Percentiles rank a stretch among this genome's conserved stretches.
Evolutionary conservation across 2,888 invertebrate species (phyloP).

Genomic region (Drosophila leonis): DNA sequence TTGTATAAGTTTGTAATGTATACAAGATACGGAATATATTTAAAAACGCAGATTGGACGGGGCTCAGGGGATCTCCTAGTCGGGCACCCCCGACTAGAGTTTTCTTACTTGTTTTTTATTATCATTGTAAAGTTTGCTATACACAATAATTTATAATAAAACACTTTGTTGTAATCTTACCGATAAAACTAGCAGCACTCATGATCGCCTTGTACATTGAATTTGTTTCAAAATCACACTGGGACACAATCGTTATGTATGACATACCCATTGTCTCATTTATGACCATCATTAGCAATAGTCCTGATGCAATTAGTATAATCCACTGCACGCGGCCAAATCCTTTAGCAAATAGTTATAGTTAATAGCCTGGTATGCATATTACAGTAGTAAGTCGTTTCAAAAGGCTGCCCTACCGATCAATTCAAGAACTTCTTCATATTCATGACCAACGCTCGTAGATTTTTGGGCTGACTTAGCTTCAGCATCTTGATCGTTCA

Average conservation of each 20-base stretch:
- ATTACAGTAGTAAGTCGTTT: neutral
- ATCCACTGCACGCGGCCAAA: slow-evolving; percentile 89
- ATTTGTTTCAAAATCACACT: slow-evolving; percentile 88
- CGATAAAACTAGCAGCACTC: slow-evolving; percentile 89
- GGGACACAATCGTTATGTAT: slow-evolving; percentile 89
- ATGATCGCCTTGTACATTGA: slow-evolving; percentile 88
- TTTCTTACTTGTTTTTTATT: too few relatives aligned
- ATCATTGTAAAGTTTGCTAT: too few relatives aligned
- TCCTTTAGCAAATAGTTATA: slow-evolving; percentile 84
- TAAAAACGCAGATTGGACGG: too few relatives aligned
- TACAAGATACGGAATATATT: too few relatives aligned
- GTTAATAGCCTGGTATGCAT: neutral
- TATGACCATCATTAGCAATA: slow-evolving; percentile 89
- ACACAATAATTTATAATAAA: neutral
- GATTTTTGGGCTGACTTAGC: slow-evolving; percentile 27
- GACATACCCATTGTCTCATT: slow-evolving; percentile 90
- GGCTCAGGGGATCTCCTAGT: too few relatives aligned
- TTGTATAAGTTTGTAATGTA: too few relatives aligned
- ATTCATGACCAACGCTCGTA: slow-evolving; percentile 51
- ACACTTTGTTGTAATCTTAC: slow-evolving; percentile 82
- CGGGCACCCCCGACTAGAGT: too few relatives aligned
- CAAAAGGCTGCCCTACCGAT: slow-evolving; percentile 63
- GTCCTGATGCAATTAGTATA: slow-evolving; percentile 88
- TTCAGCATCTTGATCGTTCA: slow-evolving; percentile 41
- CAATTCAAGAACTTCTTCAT: slow-evolving; percentile 75